phyloP scores from a whole-genome alignment of 2,888 invertebrate species.

The Operophtera brumata region DNA sequence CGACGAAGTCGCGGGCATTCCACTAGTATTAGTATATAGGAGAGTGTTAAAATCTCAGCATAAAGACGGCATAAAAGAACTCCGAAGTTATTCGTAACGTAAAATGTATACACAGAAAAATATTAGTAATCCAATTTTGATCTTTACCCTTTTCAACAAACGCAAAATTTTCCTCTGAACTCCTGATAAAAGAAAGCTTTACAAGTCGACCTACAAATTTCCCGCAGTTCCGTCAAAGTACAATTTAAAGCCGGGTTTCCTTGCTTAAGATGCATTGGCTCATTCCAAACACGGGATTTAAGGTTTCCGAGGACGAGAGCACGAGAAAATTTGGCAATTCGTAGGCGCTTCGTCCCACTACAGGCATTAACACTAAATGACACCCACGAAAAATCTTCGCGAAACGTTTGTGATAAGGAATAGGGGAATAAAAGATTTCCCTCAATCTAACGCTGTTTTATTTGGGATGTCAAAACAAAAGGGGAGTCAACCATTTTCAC shows the following conservation, averaged over 20 bases:
- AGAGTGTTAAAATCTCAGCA: no score
- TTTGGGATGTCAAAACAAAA: slow-evolving; percentile 45
- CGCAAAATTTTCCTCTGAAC: slow-evolving; percentile 38
- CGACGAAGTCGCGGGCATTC: no score
- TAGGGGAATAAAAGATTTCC: slow-evolving; percentile 64
- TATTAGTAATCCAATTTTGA: slow-evolving; percentile 22
- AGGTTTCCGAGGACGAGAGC: slow-evolving; percentile 60
- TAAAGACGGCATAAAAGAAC: no score
- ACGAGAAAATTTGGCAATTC: slow-evolving; percentile 73
- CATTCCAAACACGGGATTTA: slow-evolving; percentile 73
- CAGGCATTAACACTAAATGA: slow-evolving; percentile 79
- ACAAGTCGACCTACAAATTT: slow-evolving; percentile 44
- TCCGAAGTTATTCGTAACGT: no score
- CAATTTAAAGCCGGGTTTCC: slow-evolving; percentile 65
- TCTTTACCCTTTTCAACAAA: neutral
- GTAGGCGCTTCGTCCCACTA: slow-evolving; percentile 70
- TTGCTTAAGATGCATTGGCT: slow-evolving; percentile 78
- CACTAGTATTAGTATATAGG: no score
- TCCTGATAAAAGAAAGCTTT: slow-evolving; percentile 40
- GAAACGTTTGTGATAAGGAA: slow-evolving; percentile 60
- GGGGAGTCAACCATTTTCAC: slow-evolving; percentile 7
- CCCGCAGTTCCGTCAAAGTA: slow-evolving; percentile 55
- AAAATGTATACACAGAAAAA: neutral
- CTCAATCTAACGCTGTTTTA: slow-evolving; percentile 49
- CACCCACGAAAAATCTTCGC: slow-evolving; percentile 73